These are phyloP conservation scores for Hypselothyrea guttata DNA, from an alignment of 2,888 invertebrate genomes.

Conservation along the genomic window DNA sequence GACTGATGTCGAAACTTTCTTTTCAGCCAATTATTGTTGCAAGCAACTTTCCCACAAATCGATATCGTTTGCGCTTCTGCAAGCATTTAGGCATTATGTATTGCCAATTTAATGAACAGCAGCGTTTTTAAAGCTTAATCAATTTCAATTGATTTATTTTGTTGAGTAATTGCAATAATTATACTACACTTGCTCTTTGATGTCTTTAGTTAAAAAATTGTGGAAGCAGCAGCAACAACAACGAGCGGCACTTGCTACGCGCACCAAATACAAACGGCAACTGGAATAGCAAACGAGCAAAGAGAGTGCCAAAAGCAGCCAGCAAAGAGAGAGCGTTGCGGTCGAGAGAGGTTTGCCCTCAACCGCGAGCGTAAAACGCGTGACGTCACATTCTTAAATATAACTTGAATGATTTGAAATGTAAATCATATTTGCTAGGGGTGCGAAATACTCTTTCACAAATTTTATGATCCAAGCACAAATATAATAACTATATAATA, in stretches of 20 bases:
- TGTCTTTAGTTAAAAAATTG: constrained; percentile 11
- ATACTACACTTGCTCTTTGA: constrained; percentile 1
- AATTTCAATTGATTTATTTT: constrained; percentile 1
- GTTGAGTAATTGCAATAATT: constrained; percentile 21
- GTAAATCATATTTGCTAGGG: too few species aligned
- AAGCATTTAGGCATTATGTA: too few species aligned
- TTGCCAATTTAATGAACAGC: too few species aligned
- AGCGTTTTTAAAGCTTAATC: too few species aligned
- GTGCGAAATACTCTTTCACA: too few species aligned
- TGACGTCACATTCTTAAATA: constrained; percentile 33
- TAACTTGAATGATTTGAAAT: too few species aligned
- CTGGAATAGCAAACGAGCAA: constrained; percentile 52
- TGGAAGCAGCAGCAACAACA: constrained; percentile 21
- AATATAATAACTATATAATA: too few species aligned
- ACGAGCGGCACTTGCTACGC: constrained; percentile 58
- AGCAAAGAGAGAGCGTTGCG: constrained; percentile 20
- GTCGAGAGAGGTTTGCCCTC: constrained; percentile 10
- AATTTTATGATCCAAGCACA: too few species aligned
- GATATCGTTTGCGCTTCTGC: constrained; percentile 43
- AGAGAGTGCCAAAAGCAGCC: constrained; percentile 34
- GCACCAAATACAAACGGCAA: constrained; percentile 59
- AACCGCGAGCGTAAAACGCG: constrained; percentile 2
- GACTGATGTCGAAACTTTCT: constrained; percentile 60
- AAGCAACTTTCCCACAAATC: constrained; percentile 68
- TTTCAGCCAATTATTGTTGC: constrained; percentile 44